phyloP scores from a whole-genome alignment of 2,888 invertebrate species.

The Drosophila planitibia region DNA sequence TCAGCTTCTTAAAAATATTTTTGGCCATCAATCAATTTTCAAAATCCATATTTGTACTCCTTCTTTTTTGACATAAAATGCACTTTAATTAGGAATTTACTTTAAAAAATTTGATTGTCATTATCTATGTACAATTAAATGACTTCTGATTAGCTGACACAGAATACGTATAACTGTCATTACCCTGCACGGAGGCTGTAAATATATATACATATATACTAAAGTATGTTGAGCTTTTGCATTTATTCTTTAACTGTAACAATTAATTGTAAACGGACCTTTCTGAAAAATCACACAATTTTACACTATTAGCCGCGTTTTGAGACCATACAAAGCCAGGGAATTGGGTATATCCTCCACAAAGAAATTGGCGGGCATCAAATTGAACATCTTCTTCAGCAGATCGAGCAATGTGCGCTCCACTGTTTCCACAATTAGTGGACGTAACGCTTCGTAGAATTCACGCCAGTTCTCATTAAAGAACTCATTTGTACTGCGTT shows the following conservation, averaged over 20 bases:
- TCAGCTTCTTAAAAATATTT: conserved; percentile 83
- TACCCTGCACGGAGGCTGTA: too few relatives aligned
- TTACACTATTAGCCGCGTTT: conserved; percentile 47
- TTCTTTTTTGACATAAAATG: too few relatives aligned
- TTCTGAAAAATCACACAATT: conserved; percentile 33
- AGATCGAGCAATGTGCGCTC: conserved; percentile 89
- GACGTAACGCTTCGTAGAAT: conserved; percentile 89
- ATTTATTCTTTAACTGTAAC: conserved; percentile 60
- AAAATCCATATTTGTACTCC: too few relatives aligned
- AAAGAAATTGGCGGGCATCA: conserved; percentile 90
- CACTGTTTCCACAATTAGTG: conserved; percentile 89
- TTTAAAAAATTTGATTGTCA: too few relatives aligned
- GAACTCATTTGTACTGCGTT: conserved; percentile 90
- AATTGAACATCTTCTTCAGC: conserved; percentile 88
- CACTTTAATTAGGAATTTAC: too few relatives aligned
- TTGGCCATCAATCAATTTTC: too few relatives aligned
- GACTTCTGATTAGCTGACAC: too few relatives aligned
- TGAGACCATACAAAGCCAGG: conserved; percentile 72
- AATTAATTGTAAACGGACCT: conserved; percentile 26
- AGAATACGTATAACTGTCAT: too few relatives aligned
- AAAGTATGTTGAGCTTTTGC: conserved; percentile 23
- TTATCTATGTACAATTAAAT: too few relatives aligned
- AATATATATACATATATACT: background rate
- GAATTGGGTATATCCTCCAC: conserved; percentile 87
- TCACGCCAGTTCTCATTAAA: conserved; percentile 90